Conservation (phyloP, 2,113 vertebrate species). For the Oryzias melastigma region DNA sequence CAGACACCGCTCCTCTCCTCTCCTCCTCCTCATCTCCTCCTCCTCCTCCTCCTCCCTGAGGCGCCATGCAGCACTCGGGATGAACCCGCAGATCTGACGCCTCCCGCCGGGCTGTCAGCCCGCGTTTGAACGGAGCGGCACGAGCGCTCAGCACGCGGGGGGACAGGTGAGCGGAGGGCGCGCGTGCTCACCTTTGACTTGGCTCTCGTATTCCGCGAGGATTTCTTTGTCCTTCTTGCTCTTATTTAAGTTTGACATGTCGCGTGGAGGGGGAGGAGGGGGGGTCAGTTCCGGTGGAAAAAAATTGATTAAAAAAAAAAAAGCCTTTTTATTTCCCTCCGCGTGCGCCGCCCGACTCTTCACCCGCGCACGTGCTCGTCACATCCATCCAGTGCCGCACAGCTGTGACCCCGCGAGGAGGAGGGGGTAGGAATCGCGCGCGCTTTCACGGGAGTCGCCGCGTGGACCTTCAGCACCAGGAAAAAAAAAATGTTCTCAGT, state of each 20-base stretch:
- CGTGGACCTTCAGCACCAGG: neutral
- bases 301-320: neutral
- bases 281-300: slow-evolving; percentile 14
- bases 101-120: slow-evolving; percentile 59
- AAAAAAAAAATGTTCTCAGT: too few species aligned
- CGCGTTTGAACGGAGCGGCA: slow-evolving; percentile 29
- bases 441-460: slow-evolving; percentile 36
- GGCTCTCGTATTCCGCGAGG: slow-evolving; percentile 91
- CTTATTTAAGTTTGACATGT: slow-evolving; percentile 88
- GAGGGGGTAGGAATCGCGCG: slow-evolving; percentile 19
- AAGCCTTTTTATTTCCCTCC: slow-evolving; percentile 33
- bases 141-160: slow-evolving; percentile 14
- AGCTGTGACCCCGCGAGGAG: slow-evolving; percentile 47
- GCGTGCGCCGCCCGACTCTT: slow-evolving; percentile 49
- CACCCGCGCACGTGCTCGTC: slow-evolving; percentile 49
- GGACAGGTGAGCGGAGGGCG: slow-evolving; percentile 26
- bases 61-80: slow-evolving; percentile 72
- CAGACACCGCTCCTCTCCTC: slow-evolving; percentile 23
- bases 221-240: slow-evolving; percentile 98
- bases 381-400: slow-evolving; percentile 67
- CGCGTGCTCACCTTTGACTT: slow-evolving; percentile 89
- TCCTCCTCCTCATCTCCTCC: slow-evolving; percentile 18
- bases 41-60: slow-evolving; percentile 37
- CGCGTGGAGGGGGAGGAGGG: slow-evolving; percentile 34
- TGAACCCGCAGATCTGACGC: slow-evolving; percentile 73